Conservation (phyloP, 2,888 invertebrate genomes). For the Luperina nickerlii region DNA sequence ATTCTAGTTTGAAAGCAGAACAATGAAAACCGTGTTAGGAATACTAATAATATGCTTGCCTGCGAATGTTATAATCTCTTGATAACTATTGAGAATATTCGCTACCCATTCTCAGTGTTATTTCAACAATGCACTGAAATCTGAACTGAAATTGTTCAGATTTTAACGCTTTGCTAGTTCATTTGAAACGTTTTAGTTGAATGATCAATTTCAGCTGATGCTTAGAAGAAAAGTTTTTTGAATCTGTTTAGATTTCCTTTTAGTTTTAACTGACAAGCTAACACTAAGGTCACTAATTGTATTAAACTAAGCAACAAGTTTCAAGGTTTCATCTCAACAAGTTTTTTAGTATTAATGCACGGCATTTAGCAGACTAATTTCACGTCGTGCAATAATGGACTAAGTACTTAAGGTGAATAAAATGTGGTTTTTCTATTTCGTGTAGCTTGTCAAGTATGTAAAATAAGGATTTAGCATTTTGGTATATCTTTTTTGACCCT, state of each 20-base stretch:
- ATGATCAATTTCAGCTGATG: not conserved
- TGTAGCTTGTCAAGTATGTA: too few species aligned
- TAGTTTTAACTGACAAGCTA: not conserved
- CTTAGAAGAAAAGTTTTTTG: not conserved
- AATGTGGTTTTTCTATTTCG: too few species aligned
- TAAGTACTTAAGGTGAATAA: too few species aligned
- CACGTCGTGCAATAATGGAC: too few species aligned
- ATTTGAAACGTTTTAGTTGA: not conserved
- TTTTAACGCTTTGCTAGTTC: slow-evolving; percentile 4
- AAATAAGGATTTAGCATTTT: too few species aligned
- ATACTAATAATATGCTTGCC: slow-evolving; percentile 48
- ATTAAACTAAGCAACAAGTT: not conserved
- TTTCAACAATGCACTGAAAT: slow-evolving; percentile 34
- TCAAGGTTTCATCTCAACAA: too few species aligned
- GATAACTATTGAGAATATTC: slow-evolving; percentile 43
- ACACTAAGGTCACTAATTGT: not conserved
- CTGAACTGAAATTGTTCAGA: not conserved
- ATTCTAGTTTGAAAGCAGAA: slow-evolving; percentile 59
- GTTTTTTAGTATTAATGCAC: too few species aligned
- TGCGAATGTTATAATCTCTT: slow-evolving; percentile 41
- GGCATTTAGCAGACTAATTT: too few species aligned
- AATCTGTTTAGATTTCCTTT: not conserved
- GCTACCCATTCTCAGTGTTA: slow-evolving; percentile 39
- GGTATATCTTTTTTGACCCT: too few species aligned
- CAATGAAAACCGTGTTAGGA: slow-evolving; percentile 56